phyloP scores from a whole-genome alignment of 1,140 invertebrate species.

The Olivierus martensii region DNA sequence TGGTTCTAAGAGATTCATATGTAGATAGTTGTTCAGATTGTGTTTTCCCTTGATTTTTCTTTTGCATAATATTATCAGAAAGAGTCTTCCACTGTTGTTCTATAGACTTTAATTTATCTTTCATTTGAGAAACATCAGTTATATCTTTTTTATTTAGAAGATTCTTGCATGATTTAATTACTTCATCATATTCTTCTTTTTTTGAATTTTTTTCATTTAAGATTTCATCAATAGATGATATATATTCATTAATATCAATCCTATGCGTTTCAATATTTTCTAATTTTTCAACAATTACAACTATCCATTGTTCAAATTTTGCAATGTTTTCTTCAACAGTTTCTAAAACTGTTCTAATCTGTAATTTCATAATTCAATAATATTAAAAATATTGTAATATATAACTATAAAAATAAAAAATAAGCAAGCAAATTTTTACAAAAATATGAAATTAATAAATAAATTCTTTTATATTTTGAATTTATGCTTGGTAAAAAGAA shows the following conservation, averaged over 20 bases:
- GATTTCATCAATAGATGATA: conserved; percentile 43
- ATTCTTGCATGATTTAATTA: conserved; percentile 62
- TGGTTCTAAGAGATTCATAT: conserved; percentile 67
- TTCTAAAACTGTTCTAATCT: not conserved
- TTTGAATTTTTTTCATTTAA: conserved; percentile 38
- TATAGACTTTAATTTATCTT: conserved; percentile 59
- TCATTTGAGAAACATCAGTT: conserved; percentile 63
- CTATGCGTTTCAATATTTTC: conserved; percentile 52
- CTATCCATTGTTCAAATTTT: conserved; percentile 31
- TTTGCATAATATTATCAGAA: conserved; percentile 60
- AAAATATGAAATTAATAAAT: too few relatives aligned
- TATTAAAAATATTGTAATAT: not conserved
- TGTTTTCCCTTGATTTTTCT: conserved; percentile 60
- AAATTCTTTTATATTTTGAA: too few relatives aligned
- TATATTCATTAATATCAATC: conserved; percentile 47
- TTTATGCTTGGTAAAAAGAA: too few relatives aligned
- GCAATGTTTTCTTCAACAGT: conserved; percentile 25
- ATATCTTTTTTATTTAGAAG: conserved; percentile 74
- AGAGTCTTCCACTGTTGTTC: conserved; percentile 79
- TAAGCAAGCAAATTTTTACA: too few relatives aligned
- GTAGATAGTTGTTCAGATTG: conserved; percentile 65
- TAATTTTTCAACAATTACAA: conserved; percentile 50
- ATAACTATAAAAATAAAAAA: too few relatives aligned
- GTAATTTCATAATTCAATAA: not conserved
- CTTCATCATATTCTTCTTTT: conserved; percentile 50